phyloP scores from a whole-genome alignment of 2,797 vertebrate genomes.

The Paedocypris micromegethes region DNA sequence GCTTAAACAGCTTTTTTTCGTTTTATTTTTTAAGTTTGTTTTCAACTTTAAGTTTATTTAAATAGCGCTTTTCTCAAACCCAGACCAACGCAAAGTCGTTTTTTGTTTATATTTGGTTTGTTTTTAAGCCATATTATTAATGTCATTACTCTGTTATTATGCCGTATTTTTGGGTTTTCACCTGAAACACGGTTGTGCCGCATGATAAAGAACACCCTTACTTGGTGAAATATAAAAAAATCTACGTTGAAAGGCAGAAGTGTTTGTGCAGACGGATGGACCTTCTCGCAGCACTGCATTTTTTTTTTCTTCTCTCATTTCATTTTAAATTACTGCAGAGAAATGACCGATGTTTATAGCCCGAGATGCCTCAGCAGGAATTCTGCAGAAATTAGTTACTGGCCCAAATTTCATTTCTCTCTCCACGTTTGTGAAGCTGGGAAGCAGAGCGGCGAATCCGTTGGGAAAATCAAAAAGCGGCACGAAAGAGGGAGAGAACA shows the following conservation, averaged over 20 bases:
- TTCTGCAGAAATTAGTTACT: conserved; percentile 15
- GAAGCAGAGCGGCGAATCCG: not conserved
- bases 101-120: too few species aligned
- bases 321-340: conserved; percentile 7
- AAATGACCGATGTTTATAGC: conserved; percentile 30
- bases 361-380: conserved; percentile 15
- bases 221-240: not conserved
- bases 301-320: conserved; percentile 27
- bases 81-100: too few species aligned
- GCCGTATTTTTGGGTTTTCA: too few species aligned
- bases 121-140: too few species aligned
- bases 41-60: too few species aligned
- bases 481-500: not conserved
- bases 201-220: not conserved
- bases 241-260: conserved; percentile 6
- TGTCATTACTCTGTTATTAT: too few species aligned
- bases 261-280: conserved; percentile 15
- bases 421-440: conserved; percentile 9
- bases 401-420: conserved; percentile 16
- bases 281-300: conserved; percentile 12
- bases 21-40: too few species aligned
- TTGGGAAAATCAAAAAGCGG: not conserved
- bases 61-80: too few species aligned
- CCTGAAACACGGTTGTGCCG: not conserved
- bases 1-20: too few species aligned